These are phyloP conservation scores for Xanthia togata DNA, from an alignment of 2,888 invertebrate genomes.

Conservation along the genomic window DNA sequence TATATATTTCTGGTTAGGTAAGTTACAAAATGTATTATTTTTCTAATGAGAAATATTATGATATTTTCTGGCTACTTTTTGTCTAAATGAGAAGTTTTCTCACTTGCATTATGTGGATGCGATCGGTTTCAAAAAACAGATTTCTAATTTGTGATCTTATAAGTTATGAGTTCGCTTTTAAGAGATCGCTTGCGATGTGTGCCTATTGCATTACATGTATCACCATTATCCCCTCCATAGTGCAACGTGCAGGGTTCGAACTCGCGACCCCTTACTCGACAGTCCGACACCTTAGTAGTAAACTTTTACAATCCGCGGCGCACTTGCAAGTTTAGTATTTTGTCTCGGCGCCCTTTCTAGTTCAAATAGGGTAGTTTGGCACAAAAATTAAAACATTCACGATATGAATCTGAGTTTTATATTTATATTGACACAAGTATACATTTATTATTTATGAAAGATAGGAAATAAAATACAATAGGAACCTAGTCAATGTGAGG, in stretches of 20 bases:
- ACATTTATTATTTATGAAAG: too few species aligned
- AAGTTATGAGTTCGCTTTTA: background rate
- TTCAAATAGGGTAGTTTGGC: too few species aligned
- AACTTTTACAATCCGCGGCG: too few species aligned
- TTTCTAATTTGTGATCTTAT: background rate
- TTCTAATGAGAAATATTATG: background rate
- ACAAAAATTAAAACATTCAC: too few species aligned
- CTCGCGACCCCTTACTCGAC: slow-evolving; percentile 7
- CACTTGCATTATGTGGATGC: too few species aligned
- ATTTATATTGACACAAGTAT: too few species aligned
- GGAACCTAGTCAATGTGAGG: too few species aligned
- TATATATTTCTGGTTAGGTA: background rate
- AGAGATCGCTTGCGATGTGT: background rate
- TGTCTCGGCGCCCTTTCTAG: too few species aligned
- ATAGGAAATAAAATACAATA: too few species aligned
- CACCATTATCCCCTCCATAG: background rate
- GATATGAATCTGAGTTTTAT: too few species aligned
- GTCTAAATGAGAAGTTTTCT: background rate
- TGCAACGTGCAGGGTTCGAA: slow-evolving; percentile 6
- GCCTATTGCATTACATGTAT: background rate
- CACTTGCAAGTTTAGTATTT: too few species aligned
- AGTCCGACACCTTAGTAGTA: background rate
- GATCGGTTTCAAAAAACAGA: background rate
- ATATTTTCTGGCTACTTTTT: background rate
- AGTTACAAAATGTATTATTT: too few species aligned